Conservation (phyloP, 2,888 invertebrate species). For the Drosophila ezoana region DNA sequence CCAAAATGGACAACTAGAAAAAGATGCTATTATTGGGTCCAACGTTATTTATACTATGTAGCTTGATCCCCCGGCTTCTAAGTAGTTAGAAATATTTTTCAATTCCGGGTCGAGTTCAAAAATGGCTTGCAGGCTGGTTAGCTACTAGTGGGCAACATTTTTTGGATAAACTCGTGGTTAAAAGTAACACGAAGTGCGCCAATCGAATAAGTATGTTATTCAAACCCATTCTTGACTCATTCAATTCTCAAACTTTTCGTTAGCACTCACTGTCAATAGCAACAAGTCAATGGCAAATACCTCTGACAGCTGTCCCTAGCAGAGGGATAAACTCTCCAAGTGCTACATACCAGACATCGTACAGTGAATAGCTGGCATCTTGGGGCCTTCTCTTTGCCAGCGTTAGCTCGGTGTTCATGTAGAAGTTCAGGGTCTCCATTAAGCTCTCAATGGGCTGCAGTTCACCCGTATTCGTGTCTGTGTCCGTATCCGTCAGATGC, state of each 20-base stretch:
- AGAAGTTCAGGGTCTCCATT: slow-evolving; percentile 84
- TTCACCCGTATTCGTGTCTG: slow-evolving; percentile 56
- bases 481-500: slow-evolving; percentile 36
- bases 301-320: slow-evolving; percentile 26
- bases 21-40: no score
- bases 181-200: neutral
- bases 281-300: slow-evolving; percentile 42
- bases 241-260: slow-evolving; percentile 5
- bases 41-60: no score
- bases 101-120: no score
- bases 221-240: neutral
- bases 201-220: neutral
- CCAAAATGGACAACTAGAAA: no score
- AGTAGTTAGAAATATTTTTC: no score
- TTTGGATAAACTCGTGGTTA: neutral
- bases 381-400: slow-evolving; percentile 78
- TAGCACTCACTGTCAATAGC: slow-evolving; percentile 34
- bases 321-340: slow-evolving; percentile 3
- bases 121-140: no score
- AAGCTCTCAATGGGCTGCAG: slow-evolving; percentile 83
- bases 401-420: slow-evolving; percentile 84
- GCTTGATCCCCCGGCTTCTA: no score
- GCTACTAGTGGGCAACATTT: no score
- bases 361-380: slow-evolving; percentile 71
- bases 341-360: slow-evolving; percentile 82